These are phyloP conservation scores for Lithophane leautieri DNA, from an alignment of 2,888 invertebrate genomes.

Conservation along the genomic window DNA sequence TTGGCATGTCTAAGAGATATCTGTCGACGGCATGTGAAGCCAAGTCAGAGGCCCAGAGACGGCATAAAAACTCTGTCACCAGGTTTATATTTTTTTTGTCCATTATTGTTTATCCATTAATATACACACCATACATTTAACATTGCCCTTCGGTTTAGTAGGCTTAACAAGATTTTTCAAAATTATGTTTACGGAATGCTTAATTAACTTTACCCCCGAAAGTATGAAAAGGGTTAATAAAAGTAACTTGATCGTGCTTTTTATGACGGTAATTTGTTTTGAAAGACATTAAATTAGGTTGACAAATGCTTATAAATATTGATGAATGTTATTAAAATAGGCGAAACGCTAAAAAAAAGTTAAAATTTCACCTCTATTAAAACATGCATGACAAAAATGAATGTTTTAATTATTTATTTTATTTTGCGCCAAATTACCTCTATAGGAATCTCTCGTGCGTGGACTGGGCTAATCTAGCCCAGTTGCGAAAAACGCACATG, in stretches of 20 bases:
- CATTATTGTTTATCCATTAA: not conserved
- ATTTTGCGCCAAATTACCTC: not conserved
- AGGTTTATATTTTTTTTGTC: not conserved
- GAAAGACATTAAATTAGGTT: slow-evolving; percentile 37
- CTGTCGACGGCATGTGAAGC: no score
- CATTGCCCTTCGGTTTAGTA: not conserved
- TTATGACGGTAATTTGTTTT: slow-evolving; percentile 36
- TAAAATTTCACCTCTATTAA: slow-evolving; percentile 28
- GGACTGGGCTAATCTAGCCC: no score
- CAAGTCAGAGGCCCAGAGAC: no score
- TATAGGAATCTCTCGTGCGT: no score
- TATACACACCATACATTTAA: not conserved
- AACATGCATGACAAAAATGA: not conserved
- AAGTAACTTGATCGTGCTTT: slow-evolving; percentile 33
- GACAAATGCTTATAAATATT: slow-evolving; percentile 49
- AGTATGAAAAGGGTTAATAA: slow-evolving; percentile 12
- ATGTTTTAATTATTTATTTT: not conserved
- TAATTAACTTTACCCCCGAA: not conserved
- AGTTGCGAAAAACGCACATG: no score
- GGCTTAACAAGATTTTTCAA: not conserved
- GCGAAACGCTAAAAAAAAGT: slow-evolving; percentile 4
- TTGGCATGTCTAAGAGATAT: no score
- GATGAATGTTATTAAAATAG: slow-evolving; percentile 36
- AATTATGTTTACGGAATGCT: not conserved
- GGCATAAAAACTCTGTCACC: no score